Evolutionary conservation across 2,797 vertebrate species (phyloP).

Genomic region (Aviceda cuculoides): DNA sequence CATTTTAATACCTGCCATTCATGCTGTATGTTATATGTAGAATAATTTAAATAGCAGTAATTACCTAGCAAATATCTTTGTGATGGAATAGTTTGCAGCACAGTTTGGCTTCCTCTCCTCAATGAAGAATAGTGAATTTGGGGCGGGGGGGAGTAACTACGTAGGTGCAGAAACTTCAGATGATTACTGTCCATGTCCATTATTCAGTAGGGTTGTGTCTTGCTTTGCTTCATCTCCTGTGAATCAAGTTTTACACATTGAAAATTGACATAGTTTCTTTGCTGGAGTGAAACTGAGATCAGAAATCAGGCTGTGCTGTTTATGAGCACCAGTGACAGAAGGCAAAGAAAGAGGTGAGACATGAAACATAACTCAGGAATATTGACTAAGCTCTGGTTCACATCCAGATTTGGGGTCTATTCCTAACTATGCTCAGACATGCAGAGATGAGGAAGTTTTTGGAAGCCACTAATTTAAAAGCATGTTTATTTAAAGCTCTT

Average conservation of each 20-base stretch:
- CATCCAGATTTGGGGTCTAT: background rate
- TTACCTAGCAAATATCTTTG: background rate
- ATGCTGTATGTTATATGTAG: background rate
- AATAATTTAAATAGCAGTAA: slow-evolving; percentile 22
- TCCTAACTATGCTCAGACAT: background rate
- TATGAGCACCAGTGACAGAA: background rate
- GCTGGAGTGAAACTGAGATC: background rate
- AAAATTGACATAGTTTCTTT: background rate
- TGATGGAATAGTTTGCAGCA: background rate
- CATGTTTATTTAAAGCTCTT: background rate
- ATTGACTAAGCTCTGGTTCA: background rate
- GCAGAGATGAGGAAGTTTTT: background rate
- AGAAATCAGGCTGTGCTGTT: background rate
- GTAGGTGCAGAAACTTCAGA: background rate
- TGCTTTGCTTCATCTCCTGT: background rate
- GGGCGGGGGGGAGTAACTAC: background rate
- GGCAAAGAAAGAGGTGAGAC: background rate
- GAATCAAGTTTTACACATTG: background rate
- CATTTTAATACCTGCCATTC: slow-evolving; percentile 24
- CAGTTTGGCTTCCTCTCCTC: background rate
- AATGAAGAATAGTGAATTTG: background rate
- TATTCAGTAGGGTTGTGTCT: background rate
- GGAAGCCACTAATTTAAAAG: background rate
- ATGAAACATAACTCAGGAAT: background rate
- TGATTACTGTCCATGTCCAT: background rate